Conservation (phyloP, 2,113 vertebrate species). For the Thomomys bottae region DNA sequence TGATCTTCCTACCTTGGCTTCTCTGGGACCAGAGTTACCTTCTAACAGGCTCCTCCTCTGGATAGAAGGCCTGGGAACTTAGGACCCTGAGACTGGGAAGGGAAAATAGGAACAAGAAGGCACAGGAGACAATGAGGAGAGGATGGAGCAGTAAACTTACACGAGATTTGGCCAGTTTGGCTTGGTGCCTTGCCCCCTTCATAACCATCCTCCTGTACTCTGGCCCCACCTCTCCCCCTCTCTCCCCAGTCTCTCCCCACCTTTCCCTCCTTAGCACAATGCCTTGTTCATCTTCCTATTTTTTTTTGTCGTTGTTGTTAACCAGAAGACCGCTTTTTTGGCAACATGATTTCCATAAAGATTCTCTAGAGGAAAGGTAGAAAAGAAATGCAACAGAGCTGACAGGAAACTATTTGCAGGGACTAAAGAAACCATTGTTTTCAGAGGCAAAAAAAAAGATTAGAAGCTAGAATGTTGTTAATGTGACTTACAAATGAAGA, state of each 20-base stretch:
- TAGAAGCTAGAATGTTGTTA: slow-evolving; percentile 44
- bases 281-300: neutral
- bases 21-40: too few species aligned
- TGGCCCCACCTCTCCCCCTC: neutral
- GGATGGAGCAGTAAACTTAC: neutral
- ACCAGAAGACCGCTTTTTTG: slow-evolving; percentile 32
- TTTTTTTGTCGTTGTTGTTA: slow-evolving; percentile 9
- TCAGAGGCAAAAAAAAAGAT: slow-evolving; percentile 52
- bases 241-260: neutral
- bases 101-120: neutral
- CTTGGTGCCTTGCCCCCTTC: slow-evolving; percentile 12
- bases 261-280: too few species aligned
- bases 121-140: neutral
- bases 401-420: neutral
- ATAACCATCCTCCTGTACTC: neutral
- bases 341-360: slow-evolving; percentile 60
- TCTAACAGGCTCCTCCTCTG: too few species aligned
- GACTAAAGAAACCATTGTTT: slow-evolving; percentile 52
- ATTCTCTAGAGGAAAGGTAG: neutral
- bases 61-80: too few species aligned
- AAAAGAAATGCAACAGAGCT: neutral
- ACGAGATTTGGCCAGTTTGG: slow-evolving; percentile 45
- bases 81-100: too few species aligned
- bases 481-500: slow-evolving; percentile 50
- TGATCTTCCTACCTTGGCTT: too few species aligned